Evolutionary conservation across 92 coral and sea anemone species (phyloP).

Genomic region (Chrysogorgia sp.): DNA sequence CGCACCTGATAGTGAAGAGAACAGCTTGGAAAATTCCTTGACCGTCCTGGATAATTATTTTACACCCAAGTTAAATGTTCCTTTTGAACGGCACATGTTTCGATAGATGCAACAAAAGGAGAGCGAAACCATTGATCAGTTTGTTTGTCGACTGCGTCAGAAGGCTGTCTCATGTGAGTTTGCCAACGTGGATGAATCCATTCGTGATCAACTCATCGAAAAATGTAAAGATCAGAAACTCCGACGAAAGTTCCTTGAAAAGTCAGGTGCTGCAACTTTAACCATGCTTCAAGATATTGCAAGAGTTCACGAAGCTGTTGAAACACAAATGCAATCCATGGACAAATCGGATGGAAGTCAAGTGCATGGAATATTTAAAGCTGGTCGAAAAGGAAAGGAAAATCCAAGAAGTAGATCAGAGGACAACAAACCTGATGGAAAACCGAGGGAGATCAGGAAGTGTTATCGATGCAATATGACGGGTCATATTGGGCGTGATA

Average conservation of each 20-base stretch:
- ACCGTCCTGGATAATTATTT: slow-evolving; percentile 58
- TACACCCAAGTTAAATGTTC: slow-evolving; percentile 55
- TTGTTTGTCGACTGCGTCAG: slow-evolving; percentile 53
- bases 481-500: too few relatives aligned
- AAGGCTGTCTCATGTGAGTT: slow-evolving; percentile 59
- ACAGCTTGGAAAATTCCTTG: slow-evolving; percentile 47
- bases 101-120: slow-evolving; percentile 53
- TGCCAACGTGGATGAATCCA: background rate
- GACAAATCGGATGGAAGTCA: slow-evolving; percentile 3
- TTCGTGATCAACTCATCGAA: slow-evolving; percentile 62
- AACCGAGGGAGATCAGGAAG: background rate
- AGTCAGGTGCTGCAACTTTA: slow-evolving; percentile 28
- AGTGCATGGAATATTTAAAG: background rate
- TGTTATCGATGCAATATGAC: too few relatives aligned
- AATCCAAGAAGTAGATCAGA: background rate
- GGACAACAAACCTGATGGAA: too few relatives aligned
- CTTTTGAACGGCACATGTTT: slow-evolving; percentile 60
- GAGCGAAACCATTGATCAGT: slow-evolving; percentile 58
- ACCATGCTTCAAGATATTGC: slow-evolving; percentile 38
- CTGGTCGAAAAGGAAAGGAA: background rate
- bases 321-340: slow-evolving; percentile 44
- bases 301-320: slow-evolving; percentile 48
- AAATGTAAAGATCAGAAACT: slow-evolving; percentile 37
- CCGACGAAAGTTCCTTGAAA: slow-evolving; percentile 52
- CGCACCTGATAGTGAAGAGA: slow-evolving; percentile 46